A percentile compares a stretch with the other conserved stretches of the same genome.
Conservation (phyloP, 2,888 invertebrate genomes). For the Epistrophe eligans region DNA sequence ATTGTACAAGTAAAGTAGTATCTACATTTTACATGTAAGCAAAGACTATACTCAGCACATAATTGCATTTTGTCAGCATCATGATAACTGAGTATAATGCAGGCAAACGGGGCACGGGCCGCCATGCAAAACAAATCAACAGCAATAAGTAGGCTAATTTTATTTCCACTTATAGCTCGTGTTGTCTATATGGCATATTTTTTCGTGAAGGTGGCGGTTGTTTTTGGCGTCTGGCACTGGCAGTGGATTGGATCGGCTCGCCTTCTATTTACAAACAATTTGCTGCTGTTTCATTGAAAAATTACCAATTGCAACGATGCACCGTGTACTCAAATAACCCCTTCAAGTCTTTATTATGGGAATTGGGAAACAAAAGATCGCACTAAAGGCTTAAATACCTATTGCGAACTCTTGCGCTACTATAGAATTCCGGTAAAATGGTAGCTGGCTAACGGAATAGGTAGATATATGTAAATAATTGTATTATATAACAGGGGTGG, state of each 20-base stretch:
- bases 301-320: constrained; percentile 6
- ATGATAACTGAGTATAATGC: not conserved
- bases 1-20: too few relatives aligned
- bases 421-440: too few relatives aligned
- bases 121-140: constrained; percentile 6
- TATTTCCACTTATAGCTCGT: not conserved
- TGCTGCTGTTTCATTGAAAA: constrained; percentile 15
- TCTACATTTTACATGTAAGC: too few relatives aligned
- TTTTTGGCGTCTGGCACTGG: constrained; percentile 23
- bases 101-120: not conserved
- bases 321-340: constrained; percentile 17
- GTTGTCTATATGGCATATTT: not conserved
- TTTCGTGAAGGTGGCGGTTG: not conserved
- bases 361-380: constrained; percentile 18
- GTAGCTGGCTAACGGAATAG: too few relatives aligned
- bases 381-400: not conserved
- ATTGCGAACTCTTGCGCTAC: not conserved
- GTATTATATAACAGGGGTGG: too few relatives aligned
- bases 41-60: not conserved
- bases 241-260: not conserved
- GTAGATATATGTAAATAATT: too few relatives aligned
- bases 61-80: not conserved
- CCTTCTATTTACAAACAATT: constrained; percentile 15
- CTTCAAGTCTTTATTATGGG: constrained; percentile 5
- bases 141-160: constrained; percentile 26